These are phyloP conservation scores for Rotaria macrura DNA, from an alignment of 2,888 invertebrate species.

Conservation along the genomic window DNA sequence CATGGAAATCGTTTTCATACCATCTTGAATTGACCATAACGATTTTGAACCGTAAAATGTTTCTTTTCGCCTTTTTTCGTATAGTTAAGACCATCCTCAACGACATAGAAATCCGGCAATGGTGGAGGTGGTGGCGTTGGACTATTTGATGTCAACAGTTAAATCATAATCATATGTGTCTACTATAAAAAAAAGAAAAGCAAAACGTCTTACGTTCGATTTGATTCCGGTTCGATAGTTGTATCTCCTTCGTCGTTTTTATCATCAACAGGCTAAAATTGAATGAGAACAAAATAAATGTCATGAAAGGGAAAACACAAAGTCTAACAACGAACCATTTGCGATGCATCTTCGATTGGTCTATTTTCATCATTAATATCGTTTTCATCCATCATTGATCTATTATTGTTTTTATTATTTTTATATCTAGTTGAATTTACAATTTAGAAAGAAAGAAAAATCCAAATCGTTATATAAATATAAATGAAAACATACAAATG, in stretches of 20 bases:
- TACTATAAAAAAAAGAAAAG: background rate
- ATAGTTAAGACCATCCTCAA: background rate
- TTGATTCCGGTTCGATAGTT: background rate
- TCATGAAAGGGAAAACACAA: no score
- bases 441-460: background rate
- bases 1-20: no score
- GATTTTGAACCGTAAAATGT: constrained; percentile 19
- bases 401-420: background rate
- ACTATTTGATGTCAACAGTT: background rate
- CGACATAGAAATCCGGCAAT: background rate
- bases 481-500: background rate
- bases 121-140: background rate
- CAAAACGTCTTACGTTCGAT: background rate
- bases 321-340: background rate
- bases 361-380: background rate
- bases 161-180: no score
- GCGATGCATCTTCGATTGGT: background rate
- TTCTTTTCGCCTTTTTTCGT: background rate
- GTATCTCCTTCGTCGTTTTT: background rate
- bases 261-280: background rate
- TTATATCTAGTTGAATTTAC: background rate
- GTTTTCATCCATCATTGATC: background rate
- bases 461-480: background rate
- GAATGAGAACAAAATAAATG: no score
- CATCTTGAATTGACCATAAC: constrained; percentile 6